These are phyloP conservation scores for Aspidoscelis tigris DNA, from an alignment of 2,113 vertebrate species.

Conservation along the genomic window DNA sequence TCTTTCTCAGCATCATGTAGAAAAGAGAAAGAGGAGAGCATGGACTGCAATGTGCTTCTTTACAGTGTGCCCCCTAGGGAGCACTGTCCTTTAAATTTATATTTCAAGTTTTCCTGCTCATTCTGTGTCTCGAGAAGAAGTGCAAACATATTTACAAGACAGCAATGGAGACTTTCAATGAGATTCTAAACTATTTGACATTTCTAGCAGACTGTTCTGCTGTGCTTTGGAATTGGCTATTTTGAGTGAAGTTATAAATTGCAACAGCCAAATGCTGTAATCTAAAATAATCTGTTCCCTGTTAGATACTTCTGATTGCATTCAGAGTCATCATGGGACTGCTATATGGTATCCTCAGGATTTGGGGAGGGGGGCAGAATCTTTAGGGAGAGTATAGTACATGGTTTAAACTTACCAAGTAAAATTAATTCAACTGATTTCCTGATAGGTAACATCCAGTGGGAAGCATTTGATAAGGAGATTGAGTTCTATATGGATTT, in stretches of 20 bases:
- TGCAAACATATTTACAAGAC: background rate
- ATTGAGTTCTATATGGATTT: background rate
- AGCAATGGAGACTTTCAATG: background rate
- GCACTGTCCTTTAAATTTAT: background rate
- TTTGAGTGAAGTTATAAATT: background rate
- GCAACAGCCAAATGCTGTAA: background rate
- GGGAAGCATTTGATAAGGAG: background rate
- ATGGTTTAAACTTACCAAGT: background rate
- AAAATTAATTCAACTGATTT: background rate
- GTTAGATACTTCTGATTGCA: background rate
- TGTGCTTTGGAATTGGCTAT: background rate
- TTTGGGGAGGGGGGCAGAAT: background rate
- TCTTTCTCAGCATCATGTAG: background rate
- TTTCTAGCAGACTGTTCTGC: background rate
- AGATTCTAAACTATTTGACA: background rate
- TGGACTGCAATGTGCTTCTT: too few relatives aligned
- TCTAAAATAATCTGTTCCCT: slow-evolving; percentile 18
- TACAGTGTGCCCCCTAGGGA: background rate
- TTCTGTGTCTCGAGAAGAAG: background rate
- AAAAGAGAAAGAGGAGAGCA: background rate
- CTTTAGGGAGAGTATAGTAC: background rate
- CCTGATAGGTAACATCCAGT: background rate
- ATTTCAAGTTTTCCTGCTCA: background rate
- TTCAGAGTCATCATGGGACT: background rate
- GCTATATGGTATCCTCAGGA: background rate